These are phyloP conservation scores for Centrocercus urophasianus DNA, from an alignment of 2,113 vertebrate species.

Conservation along the genomic window DNA sequence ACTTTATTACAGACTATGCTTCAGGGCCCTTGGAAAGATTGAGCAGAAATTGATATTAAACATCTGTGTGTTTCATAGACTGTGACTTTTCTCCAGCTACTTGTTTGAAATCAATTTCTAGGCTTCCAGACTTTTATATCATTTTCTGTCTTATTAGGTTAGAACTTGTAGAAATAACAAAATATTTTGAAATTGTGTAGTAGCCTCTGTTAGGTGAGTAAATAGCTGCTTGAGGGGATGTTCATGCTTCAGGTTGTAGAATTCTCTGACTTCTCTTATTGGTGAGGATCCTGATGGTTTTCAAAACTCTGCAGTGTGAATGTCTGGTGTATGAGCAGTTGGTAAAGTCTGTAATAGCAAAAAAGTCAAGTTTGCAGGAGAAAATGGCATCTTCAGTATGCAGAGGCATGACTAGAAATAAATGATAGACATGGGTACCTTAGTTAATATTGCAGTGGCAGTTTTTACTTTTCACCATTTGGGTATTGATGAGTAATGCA, in stretches of 20 bases:
- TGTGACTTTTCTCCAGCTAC: not conserved
- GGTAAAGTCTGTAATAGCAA: not conserved
- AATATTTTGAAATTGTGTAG: not conserved
- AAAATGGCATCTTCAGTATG: not conserved
- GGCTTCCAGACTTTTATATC: not conserved
- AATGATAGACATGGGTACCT: fast-evolving
- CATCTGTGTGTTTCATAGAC: not conserved
- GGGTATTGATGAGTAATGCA: not conserved
- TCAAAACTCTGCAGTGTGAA: not conserved
- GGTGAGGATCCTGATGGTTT: not conserved
- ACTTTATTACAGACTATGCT: not conserved
- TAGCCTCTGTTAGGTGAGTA: not conserved
- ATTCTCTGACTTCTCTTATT: not conserved
- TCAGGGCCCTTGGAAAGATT: not conserved
- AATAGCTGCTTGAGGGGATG: not conserved
- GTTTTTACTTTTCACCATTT: not conserved
- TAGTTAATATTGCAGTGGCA: not conserved
- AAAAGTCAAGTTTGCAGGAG: not conserved
- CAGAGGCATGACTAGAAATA: not conserved
- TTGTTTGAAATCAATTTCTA: not conserved
- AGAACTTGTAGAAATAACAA: not conserved
- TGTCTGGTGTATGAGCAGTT: not conserved
- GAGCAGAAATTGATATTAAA: not conserved
- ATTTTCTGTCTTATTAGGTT: not conserved
- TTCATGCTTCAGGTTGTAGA: not conserved